Evolutionary conservation across 1,140 invertebrate genomes (phyloP), one percentile per base, ranked within the genome.

Genomic region (Caenorhabditis briggsae): DNA sequence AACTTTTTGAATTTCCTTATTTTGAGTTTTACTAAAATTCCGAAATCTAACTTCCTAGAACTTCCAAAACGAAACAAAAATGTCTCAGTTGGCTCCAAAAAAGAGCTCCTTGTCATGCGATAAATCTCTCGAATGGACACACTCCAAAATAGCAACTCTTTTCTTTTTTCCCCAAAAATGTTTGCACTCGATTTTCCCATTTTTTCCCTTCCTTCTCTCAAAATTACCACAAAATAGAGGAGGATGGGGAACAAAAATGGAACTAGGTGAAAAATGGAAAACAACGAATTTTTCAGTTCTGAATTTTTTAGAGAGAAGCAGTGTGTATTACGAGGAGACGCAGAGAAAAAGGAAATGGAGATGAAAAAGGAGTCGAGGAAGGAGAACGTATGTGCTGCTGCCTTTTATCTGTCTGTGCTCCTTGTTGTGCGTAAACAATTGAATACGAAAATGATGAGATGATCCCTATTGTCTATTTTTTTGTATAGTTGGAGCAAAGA

Each of bases 341-440:
- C 33, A 70, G 64, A 70, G 8, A 61, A n/a, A n/a, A n/a, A 58
- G 59, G 16, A 53, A 53, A 53, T 53, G 50, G 56, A 59, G 56
- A n/a, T 59, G 56, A 59, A 59, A 55, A 20, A 23, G 56, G 20
- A 59, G n/a, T 20, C 16, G 56, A 59, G n/a, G 18, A 59, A 59
- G 56, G 16, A 59, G 20, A 59, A 20, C 8, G 20, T 8, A 1
- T n/a, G 56, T 3, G 56, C 16, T 11, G 50, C 11, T 53, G 50
- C 50, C 16, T 53, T 53, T 53, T 33, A 33, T 33, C 33, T 33
- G 33, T 33, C 33, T 33, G 33, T 3, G 33, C 33, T 14, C n/a
- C n/a, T 61, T 61, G 23, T 20, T 25, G n/a, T 25, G 59, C 5
- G 64, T 70, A 70, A 70, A 70, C 64, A 70, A 70, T 70, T 70